Conservation (phyloP, 1,140 invertebrate genomes). For the Prorops nasuta region DNA sequence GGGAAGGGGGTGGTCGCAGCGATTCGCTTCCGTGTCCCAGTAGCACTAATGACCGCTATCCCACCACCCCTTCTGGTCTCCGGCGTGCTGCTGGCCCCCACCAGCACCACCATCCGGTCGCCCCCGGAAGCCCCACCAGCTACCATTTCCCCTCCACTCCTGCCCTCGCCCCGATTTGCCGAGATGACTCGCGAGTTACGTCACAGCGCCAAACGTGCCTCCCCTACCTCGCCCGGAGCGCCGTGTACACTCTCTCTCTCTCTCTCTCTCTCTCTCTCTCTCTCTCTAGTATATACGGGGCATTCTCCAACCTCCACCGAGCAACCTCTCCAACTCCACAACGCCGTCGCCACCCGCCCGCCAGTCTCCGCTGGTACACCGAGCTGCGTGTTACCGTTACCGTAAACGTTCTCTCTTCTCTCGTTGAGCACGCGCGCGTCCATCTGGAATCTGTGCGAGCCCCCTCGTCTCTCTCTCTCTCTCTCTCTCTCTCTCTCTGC, state of each 20-base stretch:
- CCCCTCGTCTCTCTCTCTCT: too few relatives aligned
- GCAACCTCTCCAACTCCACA: neutral
- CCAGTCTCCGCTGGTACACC: slow-evolving; percentile 39
- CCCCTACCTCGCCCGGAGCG: neutral
- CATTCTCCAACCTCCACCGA: slow-evolving; percentile 1
- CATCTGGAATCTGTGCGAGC: too few relatives aligned
- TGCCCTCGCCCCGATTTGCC: slow-evolving; percentile 8
- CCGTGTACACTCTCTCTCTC: neutral
- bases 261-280: neutral
- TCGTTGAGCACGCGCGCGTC: too few relatives aligned
- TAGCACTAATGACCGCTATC: slow-evolving; percentile 42
- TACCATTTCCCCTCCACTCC: neutral
- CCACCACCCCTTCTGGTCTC: slow-evolving; percentile 13
- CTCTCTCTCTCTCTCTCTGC: too few relatives aligned
- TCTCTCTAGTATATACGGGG: neutral
- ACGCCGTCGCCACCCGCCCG: slow-evolving; percentile 2
- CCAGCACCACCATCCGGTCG: slow-evolving; percentile 21
- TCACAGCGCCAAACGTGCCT: slow-evolving; percentile 24
- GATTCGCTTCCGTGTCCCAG: slow-evolving; percentile 39
- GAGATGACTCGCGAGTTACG: slow-evolving; percentile 33
- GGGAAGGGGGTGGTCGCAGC: slow-evolving; percentile 10
- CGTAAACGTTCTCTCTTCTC: slow-evolving; percentile 1
- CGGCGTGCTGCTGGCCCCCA: slow-evolving; percentile 8
- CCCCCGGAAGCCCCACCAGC: neutral
- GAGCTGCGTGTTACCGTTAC: slow-evolving; percentile 30